Base-by-base conservation (phyloP, 2,888 invertebrate genomes). In the Xestia ashworthii region DNA sequence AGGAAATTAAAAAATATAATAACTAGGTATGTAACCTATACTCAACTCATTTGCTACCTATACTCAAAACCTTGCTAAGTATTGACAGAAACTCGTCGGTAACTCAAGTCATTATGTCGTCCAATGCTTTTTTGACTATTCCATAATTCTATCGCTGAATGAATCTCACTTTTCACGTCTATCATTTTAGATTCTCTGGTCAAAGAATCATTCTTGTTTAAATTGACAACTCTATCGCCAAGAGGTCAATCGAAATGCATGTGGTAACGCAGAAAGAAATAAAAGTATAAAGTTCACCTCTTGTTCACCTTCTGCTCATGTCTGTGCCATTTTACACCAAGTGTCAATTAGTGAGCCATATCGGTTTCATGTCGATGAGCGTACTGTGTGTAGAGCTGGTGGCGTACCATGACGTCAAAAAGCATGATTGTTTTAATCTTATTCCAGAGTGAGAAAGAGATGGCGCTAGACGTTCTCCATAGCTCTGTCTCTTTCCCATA, bases 291-390 rank as follows among this genome's bases (percentile, higher is more conserved):
- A 32, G 22, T n/a, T 79, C 41, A 60, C 41, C 25, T 38, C 38
- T 41, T 25, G 11, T 38, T 77, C 64, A 65, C 68, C 64, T 83
- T 53, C 38, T 69, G 68, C 22, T 62, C 64, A 1, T 38, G 44
- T 65, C 22, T 14, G 46, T 44, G 64, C 44, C 11, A 82, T 78
- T 83, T 83, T 58, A 58, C n/a, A 83, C 67, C 19, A 44, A 77
- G 50, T 65, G 65, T 46, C 58, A 79, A 70, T 80, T 80, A 72
- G 44, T 32, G n/a, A 44, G 32, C 25, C 1, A 53, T 74, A 74
- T 73, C 16, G 12, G 32, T 73, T 75, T 53, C 41, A 32, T 16
- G 53, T 9, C 74, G 22, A 5, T 25, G 25, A 65, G n/a, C n/a
- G 19, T 2, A 32, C 32, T 14, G 16, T 25, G n/a, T 58, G 12